Percentiles rank a stretch among this genome's conserved stretches.
These are phyloP conservation scores for Galleria mellonella DNA, from an alignment of 1,140 invertebrate genomes.

Conservation along the genomic window DNA sequence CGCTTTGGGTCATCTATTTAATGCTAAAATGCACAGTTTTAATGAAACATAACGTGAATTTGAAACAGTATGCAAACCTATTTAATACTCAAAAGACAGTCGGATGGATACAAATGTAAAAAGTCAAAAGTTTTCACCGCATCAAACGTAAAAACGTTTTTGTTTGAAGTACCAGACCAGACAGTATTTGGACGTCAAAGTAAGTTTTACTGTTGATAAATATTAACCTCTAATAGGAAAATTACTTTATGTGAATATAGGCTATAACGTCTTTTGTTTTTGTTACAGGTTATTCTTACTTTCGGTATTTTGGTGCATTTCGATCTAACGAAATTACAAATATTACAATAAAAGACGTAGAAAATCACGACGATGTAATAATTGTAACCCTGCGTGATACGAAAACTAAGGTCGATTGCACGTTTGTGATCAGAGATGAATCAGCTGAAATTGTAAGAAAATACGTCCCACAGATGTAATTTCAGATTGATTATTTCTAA, in stretches of 20 bases:
- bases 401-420: background rate
- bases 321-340: too few species aligned
- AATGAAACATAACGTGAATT: too few species aligned
- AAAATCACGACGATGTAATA: background rate
- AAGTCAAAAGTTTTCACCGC: slow-evolving; percentile 4
- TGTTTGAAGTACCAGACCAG: slow-evolving; percentile 3
- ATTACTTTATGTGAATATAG: background rate
- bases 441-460: background rate
- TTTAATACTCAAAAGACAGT: slow-evolving; percentile 1
- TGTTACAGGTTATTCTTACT: slow-evolving; percentile 1
- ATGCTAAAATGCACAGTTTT: too few species aligned
- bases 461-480: background rate
- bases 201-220: background rate
- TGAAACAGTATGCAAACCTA: too few species aligned
- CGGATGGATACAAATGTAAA: background rate
- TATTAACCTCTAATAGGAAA: background rate
- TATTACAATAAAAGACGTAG: background rate
- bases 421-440: background rate
- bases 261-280: background rate
- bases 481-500: background rate
- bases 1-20: too few species aligned
- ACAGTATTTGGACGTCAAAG: slow-evolving; percentile 4
- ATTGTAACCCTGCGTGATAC: background rate
- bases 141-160: background rate
- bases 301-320: slow-evolving; percentile 2